phyloP scores from a whole-genome alignment of 2,113 vertebrate species.

The Prolemur simus region DNA sequence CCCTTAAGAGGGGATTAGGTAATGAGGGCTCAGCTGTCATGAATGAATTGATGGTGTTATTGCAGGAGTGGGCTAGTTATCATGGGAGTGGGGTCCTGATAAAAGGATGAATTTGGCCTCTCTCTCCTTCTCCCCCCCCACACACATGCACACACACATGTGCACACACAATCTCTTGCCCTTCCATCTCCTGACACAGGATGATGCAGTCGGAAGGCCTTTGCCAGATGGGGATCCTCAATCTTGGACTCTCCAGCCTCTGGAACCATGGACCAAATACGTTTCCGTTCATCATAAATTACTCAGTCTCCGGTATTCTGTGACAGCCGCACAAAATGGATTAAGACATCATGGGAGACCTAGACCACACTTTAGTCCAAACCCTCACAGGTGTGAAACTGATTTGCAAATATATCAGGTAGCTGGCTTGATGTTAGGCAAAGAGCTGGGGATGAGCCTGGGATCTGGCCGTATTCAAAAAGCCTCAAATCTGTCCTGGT shows the following conservation, averaged over 20 bases:
- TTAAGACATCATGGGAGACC: not conserved
- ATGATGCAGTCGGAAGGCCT: not conserved
- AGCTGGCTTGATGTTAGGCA: not conserved
- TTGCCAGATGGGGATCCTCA: not conserved
- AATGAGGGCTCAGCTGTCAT: not conserved
- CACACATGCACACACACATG: too few relatives aligned
- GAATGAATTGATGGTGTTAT: not conserved
- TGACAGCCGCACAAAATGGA: not conserved
- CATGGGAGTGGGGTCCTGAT: not conserved
- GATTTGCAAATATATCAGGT: not conserved
- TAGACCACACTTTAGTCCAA: not conserved
- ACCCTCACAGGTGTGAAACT: not conserved
- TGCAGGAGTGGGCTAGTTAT: not conserved
- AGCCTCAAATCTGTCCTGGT: not conserved
- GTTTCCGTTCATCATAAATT: not conserved
- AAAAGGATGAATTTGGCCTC: not conserved
- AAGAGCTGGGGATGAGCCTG: not conserved
- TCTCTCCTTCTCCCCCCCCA: not conserved
- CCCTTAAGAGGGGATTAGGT: not conserved
- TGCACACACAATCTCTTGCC: not conserved
- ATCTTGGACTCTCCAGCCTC: not conserved
- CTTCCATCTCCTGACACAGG: too few relatives aligned
- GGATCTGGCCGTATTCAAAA: not conserved
- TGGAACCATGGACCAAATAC: not conserved
- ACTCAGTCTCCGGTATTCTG: not conserved